Percentiles rank a stretch among this genome's conserved stretches.
Evolutionary conservation across 2,113 vertebrate species (phyloP).

Genomic region (Tetrao urogallus): DNA sequence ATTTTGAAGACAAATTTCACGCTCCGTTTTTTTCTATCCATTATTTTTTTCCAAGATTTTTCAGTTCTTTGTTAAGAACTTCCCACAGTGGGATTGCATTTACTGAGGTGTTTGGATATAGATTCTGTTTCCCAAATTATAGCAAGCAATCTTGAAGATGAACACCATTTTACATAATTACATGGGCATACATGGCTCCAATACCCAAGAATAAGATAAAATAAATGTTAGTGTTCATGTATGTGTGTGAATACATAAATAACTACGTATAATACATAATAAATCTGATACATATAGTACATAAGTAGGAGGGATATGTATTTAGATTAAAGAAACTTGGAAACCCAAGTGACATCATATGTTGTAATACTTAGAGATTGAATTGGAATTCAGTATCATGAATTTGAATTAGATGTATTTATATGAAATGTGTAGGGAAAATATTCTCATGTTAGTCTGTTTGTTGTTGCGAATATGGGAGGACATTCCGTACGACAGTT

Average conservation of each 20-base stretch:
- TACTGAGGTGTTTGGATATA: not conserved
- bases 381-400: too few species aligned
- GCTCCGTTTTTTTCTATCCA: not conserved
- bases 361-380: too few species aligned
- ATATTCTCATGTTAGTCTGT: not conserved
- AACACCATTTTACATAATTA: not conserved
- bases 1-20: not conserved
- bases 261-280: too few species aligned
- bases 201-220: not conserved
- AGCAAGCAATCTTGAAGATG: not conserved
- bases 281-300: too few species aligned
- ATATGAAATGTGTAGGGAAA: not conserved
- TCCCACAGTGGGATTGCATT: not conserved
- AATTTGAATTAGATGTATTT: not conserved
- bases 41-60: not conserved
- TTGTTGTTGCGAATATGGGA: too few species aligned
- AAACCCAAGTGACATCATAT: not conserved
- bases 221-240: too few species aligned
- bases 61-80: not conserved
- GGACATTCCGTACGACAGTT: not conserved
- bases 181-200: not conserved
- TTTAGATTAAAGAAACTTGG: not conserved
- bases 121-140: not conserved
- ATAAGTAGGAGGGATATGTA: not conserved
- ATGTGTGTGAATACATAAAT: not conserved